Base-by-base conservation (phyloP, 1,140 invertebrate genomes). In the Drosophila punjabiensis region DNA sequence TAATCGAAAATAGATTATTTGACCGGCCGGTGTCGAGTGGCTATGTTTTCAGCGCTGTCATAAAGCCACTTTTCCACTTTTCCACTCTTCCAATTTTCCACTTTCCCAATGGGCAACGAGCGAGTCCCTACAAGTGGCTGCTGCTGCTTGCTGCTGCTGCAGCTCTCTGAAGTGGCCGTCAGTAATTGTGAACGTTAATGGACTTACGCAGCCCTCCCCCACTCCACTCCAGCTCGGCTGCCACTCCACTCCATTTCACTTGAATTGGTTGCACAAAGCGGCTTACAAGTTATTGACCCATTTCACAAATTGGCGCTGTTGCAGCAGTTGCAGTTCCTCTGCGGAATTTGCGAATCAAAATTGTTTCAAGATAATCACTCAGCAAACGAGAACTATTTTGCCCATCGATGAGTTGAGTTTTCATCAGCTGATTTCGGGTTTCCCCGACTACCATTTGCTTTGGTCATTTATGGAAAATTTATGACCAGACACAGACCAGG, bases 1-100 rank as follows among this genome's bases (percentile, higher is more conserved):
- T 89, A 89, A 84, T 89, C 78, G 68, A 81, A 83, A 81, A 89
- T 63, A 75, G 81, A 89, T 79, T 79, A 84, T 69, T 77, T 52
- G 30, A 13, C 41, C 37, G 28, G 33, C 35, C 53, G 73, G 33
- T 11, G 48, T 58, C 18, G 61, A 74, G 75, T 69, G 75, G 63
- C 65, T 69, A 47, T 58, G 61, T 76, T 73, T 81, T 76, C 60
- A 71, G 32, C 18, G 39, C 66, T 76, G 76, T 80, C 77, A 80
- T 74, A 74, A 73, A 73, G 16, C 66, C 45, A 76, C 43, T 32
- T 59, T 60, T 55, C 28, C 55, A 37, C 48, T 50, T 14, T 50
- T n/a, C 56, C 37, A 76, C 43, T 45, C n/a, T 45, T 45, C 66
- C 45, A 76, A 33, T 32, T 58, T 60, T 37, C 33, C 55, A 39